A percentile compares a stretch with the other conserved stretches of the same genome.
These are phyloP conservation scores for Nyctibius bracteatus DNA, from an alignment of 2,113 vertebrate species.

Conservation along the genomic window DNA sequence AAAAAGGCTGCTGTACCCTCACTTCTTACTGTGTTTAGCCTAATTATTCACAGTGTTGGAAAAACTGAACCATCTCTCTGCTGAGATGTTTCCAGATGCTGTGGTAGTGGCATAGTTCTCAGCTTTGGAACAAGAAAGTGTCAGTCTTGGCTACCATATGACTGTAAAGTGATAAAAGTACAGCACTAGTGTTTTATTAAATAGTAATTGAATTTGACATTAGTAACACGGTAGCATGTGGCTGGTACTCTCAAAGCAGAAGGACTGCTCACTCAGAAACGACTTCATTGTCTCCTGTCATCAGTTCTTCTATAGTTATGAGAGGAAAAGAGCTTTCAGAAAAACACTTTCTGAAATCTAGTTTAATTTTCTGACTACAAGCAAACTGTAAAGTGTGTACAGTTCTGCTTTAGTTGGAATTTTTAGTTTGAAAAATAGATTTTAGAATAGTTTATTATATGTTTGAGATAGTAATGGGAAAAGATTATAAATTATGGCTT, in stretches of 20 bases:
- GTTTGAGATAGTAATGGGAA: background rate
- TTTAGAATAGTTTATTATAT: background rate
- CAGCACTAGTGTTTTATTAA: background rate
- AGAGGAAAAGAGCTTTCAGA: background rate
- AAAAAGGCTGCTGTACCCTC: background rate
- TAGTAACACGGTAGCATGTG: background rate
- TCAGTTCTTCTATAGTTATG: background rate
- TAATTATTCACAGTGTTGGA: constrained; percentile 6
- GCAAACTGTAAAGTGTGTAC: background rate
- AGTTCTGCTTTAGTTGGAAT: background rate
- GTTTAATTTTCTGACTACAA: background rate
- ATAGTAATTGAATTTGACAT: background rate
- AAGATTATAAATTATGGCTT: background rate
- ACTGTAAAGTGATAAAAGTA: background rate
- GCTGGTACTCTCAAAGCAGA: background rate
- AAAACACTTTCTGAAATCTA: background rate
- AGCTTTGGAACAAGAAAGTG: constrained; percentile 7
- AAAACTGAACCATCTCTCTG: constrained; percentile 31
- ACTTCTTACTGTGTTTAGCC: background rate
- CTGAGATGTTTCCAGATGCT: constrained; percentile 16
- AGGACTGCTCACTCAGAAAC: background rate
- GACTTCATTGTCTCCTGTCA: background rate
- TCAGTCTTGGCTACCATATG: background rate
- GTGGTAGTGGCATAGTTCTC: constrained; percentile 1
- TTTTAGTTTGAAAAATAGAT: background rate